Evolutionary conservation across 2,797 vertebrate species (phyloP).

Genomic region (Cossypha caffra): DNA sequence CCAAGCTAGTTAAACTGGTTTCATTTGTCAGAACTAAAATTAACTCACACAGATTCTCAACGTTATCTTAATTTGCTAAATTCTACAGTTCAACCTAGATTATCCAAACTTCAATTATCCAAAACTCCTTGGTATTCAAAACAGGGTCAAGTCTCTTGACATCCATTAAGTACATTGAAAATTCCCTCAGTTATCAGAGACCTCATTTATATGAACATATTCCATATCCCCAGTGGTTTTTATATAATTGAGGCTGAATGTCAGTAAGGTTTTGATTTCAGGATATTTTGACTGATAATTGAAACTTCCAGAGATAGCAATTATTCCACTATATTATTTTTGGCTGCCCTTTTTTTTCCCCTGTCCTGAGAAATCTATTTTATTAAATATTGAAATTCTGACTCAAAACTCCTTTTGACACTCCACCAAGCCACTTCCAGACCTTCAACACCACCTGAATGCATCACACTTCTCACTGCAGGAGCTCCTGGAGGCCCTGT

Average conservation of each 20-base stretch:
- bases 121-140: conserved; percentile 55
- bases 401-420: not conserved
- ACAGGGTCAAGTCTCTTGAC: conserved; percentile 68
- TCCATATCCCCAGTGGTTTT: conserved; percentile 34
- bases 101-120: conserved; percentile 65
- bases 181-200: conserved; percentile 60
- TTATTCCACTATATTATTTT: conserved; percentile 14
- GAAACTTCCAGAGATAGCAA: conserved; percentile 48
- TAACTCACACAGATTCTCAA: conserved; percentile 1
- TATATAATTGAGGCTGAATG: conserved; percentile 58
- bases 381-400: not conserved
- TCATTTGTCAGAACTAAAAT: conserved; percentile 46
- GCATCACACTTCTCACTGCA: not conserved
- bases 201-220: conserved; percentile 59
- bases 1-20: not conserved
- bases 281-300: conserved; percentile 62
- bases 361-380: not conserved
- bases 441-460: not conserved
- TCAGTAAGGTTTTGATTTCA: conserved; percentile 57
- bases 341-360: not conserved
- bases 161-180: conserved; percentile 59
- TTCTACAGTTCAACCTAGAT: conserved; percentile 61
- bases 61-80: conserved; percentile 66
- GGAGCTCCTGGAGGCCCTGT: not conserved
- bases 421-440: not conserved